These are phyloP conservation scores for Crambe crambe DNA, from an alignment of 37 sponge, comb jelly and placozoan species.

Conservation along the genomic window DNA sequence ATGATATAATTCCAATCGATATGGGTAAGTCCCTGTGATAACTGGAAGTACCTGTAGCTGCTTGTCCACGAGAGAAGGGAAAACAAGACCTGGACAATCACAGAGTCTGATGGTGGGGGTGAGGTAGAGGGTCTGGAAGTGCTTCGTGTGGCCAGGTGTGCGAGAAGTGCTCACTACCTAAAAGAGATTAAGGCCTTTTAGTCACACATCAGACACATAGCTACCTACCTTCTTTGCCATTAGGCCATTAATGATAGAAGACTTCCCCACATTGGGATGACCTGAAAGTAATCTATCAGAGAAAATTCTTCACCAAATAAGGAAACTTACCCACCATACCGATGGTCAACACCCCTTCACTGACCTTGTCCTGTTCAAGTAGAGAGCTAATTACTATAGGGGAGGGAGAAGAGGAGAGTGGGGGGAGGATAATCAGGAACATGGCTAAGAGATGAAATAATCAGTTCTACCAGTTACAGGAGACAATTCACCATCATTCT, in stretches of 20 bases:
- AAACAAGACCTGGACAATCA: conserved; percentile 98
- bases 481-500: background rate
- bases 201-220: background rate
- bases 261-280: conserved; percentile 98
- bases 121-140: conserved; percentile 98
- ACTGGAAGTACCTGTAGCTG: conserved; percentile 80
- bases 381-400: background rate
- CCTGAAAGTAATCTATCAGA: too few species aligned
- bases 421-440: too few species aligned
- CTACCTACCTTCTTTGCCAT: conserved; percentile 83
- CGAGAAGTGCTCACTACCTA: conserved; percentile 92
- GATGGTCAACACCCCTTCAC: conserved; percentile 73
- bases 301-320: background rate
- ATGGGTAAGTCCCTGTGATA: background rate
- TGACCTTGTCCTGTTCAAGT: background rate
- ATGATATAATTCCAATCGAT: background rate
- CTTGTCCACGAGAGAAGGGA: conserved; percentile 88
- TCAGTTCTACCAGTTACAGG: background rate
- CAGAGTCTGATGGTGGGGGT: conserved; percentile 81
- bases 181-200: background rate
- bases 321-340: conserved; percentile 85
- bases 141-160: conserved; percentile 99
- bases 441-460: too few species aligned
- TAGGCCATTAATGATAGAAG: conserved; percentile 92
- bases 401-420: background rate